Evolutionary conservation across 2,113 vertebrate genomes (phyloP).

Genomic region (Neodon shergylaensis): DNA sequence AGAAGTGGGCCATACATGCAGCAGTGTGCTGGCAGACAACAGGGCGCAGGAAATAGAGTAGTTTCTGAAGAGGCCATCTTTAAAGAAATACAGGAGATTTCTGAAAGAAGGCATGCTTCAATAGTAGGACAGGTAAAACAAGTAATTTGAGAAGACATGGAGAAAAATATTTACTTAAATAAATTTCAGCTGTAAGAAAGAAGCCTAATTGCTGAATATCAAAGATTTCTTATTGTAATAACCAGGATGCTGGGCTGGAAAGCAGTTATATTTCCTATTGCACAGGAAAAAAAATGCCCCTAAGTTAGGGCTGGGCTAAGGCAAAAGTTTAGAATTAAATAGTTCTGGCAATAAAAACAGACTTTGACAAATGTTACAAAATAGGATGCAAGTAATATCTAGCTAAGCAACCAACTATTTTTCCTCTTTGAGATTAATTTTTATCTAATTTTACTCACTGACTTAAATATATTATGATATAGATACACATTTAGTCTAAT

Average conservation of each 20-base stretch:
- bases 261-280: not conserved
- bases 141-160: not conserved
- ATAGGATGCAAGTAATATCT: not conserved
- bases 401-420: not conserved
- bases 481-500: not conserved
- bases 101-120: not conserved
- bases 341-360: not conserved
- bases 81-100: not conserved
- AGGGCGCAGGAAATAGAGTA: not conserved
- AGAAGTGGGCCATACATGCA: not conserved
- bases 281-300: not conserved
- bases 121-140: not conserved
- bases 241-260: not conserved
- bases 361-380: conserved; percentile 16
- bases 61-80: not conserved
- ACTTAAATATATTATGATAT: conserved; percentile 9
- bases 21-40: not conserved
- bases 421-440: not conserved
- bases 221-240: not conserved
- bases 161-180: not conserved
- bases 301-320: not conserved
- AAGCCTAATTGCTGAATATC: not conserved
- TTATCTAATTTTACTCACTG: conserved; percentile 3
- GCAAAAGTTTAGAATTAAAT: not conserved
- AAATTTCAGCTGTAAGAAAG: conserved; percentile 20